Base-by-base conservation (phyloP, 2,797 vertebrate species). In the Neosilurus hyrtlii region DNA sequence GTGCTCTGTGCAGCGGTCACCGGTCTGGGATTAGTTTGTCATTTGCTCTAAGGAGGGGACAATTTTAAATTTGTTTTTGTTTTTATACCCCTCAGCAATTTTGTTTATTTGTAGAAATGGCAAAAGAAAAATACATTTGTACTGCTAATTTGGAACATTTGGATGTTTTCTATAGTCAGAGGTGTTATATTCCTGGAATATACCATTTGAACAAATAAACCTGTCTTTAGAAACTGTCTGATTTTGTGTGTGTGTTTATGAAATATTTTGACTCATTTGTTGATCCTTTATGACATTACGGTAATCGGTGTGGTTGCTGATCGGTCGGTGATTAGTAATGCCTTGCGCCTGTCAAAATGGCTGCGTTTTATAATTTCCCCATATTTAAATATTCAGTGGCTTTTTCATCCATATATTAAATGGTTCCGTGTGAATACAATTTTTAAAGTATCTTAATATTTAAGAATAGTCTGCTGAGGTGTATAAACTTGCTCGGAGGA, bases 121-220 rank as follows among this genome's bases (percentile, higher is more conserved):
- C 89, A 91, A 84, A 86, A 91, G 90, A 89, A 56, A 35, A 88
- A 72, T 56, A 72, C 92, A 92, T 95, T 95, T 95, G 94, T 95
- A 95, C 93, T 93, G 93, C 93, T 93, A 85, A 92, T 93, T 95
- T 94, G 92, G 93, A 90, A 93, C 91, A 93, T 93, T 87, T 94
- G 93, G 94, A 93, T 93, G 93, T 95, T 95, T 95, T 95, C 92
- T 95, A 95, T 95, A 95, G 94, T 91, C 91, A 91, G 94, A 94
- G 91, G 93, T 94, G 94, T 94, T 94, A 91, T 92, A 92, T 95
- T 93, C 93, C 93, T 94, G 94, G 93, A 93, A 93, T 95, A 94
- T 90, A 92, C 92, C 93, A 93, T 95, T 95, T 94, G 93, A 91
- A 92, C 93, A 93, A 95, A 94, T 95, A 94, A 95, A 95, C 85